Evolutionary conservation across 2,113 vertebrate species (phyloP).

Genomic region (Cygnus atratus): DNA sequence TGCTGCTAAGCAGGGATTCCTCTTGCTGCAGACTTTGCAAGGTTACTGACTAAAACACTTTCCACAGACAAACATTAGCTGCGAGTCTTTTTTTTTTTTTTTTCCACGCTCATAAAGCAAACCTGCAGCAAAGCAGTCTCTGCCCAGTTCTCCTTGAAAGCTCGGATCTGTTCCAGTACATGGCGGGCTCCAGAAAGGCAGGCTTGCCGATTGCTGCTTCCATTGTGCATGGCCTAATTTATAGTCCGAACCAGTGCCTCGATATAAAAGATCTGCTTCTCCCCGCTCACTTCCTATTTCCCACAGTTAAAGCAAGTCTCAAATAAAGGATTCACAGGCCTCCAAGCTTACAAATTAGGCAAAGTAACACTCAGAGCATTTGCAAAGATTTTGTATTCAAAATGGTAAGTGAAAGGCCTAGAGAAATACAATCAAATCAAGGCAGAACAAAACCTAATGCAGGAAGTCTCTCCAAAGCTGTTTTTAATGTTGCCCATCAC

Average conservation of each 20-base stretch:
- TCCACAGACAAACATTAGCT: constrained; percentile 25
- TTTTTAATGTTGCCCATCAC: constrained; percentile 65
- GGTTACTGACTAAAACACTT: constrained; percentile 26
- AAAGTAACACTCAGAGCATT: constrained; percentile 72
- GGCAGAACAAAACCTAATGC: constrained; percentile 61
- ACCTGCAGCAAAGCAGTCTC: constrained; percentile 29
- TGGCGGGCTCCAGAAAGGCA: constrained; percentile 57
- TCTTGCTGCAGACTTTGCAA: not conserved
- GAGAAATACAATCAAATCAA: constrained; percentile 68
- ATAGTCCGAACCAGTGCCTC: constrained; percentile 68
- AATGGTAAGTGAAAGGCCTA: constrained; percentile 67
- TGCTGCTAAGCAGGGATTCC: constrained; percentile 25
- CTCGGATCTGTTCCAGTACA: constrained; percentile 1
- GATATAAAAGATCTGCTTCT: constrained; percentile 71
- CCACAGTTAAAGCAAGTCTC: constrained; percentile 76
- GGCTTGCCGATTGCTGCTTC: constrained; percentile 61
- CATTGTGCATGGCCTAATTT: constrained; percentile 73
- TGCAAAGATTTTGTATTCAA: constrained; percentile 67
- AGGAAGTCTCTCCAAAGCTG: constrained; percentile 67
- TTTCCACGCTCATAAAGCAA: constrained; percentile 15
- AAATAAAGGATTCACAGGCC: constrained; percentile 67
- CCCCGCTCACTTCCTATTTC: constrained; percentile 78
- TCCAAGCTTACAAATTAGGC: constrained; percentile 75
- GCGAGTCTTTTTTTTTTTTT: constrained; percentile 3
- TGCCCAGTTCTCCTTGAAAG: constrained; percentile 59